A percentile compares a stretch with the other conserved stretches of the same genome.
Evolutionary conservation across 2,113 vertebrate genomes (phyloP).

Genomic region (Pelusios castaneus): DNA sequence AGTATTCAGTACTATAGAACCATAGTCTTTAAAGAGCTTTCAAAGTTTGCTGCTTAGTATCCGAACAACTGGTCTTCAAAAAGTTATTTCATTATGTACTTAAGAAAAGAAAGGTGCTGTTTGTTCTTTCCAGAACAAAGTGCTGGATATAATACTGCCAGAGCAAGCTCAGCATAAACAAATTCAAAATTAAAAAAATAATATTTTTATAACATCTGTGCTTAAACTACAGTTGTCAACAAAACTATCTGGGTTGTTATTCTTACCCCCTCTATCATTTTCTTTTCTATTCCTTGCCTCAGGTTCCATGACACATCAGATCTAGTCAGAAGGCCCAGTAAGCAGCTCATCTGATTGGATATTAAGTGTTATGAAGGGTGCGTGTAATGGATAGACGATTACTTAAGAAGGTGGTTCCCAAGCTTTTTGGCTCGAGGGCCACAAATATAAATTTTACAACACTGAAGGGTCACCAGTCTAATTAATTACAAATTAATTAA

Average conservation of each 20-base stretch:
- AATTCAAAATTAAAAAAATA: background rate
- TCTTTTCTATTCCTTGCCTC: background rate
- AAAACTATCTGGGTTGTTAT: background rate
- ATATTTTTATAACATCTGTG: accelerated
- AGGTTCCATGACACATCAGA: background rate
- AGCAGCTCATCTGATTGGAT: accelerated
- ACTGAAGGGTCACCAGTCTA: no score
- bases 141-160: background rate
- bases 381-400: background rate
- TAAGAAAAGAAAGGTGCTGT: background rate
- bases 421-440: no score
- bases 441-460: no score
- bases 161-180: background rate
- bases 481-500: no score
- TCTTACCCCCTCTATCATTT: background rate
- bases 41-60: background rate
- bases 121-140: background rate
- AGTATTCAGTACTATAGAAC: background rate
- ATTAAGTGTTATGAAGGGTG: background rate
- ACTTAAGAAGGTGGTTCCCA: no score
- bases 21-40: background rate
- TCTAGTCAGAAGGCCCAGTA: background rate
- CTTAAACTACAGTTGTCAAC: background rate
- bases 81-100: background rate
- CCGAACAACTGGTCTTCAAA: background rate